Conservation (phyloP, 2,113 vertebrate species). For the Acanthisitta chloris region DNA sequence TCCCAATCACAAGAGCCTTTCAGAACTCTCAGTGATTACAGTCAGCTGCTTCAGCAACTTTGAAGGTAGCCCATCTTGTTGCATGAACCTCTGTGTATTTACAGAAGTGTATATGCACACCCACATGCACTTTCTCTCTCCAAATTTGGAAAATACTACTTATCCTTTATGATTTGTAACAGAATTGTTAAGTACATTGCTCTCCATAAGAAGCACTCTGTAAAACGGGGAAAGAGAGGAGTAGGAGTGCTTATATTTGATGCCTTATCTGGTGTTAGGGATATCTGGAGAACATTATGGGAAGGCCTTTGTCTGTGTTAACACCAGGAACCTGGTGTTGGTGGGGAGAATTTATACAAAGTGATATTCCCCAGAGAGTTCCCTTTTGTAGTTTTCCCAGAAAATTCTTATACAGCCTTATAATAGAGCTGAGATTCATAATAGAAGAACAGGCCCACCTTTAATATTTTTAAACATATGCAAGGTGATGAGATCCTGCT, state of each 20-base stretch:
- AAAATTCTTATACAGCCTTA: neutral
- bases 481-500: neutral
- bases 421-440: neutral
- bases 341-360: neutral
- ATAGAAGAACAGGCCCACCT: neutral
- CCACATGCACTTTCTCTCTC: no score
- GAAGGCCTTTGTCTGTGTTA: neutral
- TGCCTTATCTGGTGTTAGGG: fast-evolving
- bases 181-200: neutral
- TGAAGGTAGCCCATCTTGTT: neutral
- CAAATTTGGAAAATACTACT: neutral
- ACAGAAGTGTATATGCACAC: neutral
- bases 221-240: neutral
- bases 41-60: neutral
- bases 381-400: neutral
- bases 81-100: neutral
- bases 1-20: neutral
- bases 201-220: neutral
- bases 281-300: neutral
- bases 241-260: neutral
- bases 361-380: neutral
- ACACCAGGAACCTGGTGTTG: neutral
- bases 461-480: neutral
- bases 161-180: neutral
- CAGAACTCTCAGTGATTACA: neutral